Conservation (phyloP, 2,888 invertebrate genomes). For the Idaea straminata region DNA sequence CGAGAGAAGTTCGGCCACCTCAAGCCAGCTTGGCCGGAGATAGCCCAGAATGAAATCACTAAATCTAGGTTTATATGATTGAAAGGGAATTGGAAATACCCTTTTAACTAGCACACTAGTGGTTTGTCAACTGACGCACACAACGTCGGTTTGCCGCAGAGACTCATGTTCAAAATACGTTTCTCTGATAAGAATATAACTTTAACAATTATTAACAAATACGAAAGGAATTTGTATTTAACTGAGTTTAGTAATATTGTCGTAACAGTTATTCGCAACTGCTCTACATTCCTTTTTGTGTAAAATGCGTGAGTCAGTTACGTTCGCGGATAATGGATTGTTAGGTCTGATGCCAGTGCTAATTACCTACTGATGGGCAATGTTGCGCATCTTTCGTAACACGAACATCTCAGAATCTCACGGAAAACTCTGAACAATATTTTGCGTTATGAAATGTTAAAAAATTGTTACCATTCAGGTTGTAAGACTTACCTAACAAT, state of each 20-base stretch:
- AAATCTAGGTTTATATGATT: no score
- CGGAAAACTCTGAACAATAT: not conserved
- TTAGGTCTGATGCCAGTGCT: constrained; percentile 7
- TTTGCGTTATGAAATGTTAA: not conserved
- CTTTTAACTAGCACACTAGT: not conserved
- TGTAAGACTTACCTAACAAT: not conserved
- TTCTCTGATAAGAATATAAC: not conserved
- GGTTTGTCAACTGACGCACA: not conserved
- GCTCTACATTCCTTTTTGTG: constrained; percentile 32
- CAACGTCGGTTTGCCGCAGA: not conserved
- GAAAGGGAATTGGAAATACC: no score
- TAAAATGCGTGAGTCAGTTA: constrained; percentile 29
- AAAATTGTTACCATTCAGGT: not conserved
- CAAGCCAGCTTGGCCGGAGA: no score
- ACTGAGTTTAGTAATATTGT: constrained; percentile 20
- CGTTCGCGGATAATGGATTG: constrained; percentile 11
- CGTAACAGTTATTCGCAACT: constrained; percentile 26
- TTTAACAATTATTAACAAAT: not conserved
- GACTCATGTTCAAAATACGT: not conserved
- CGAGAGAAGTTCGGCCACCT: no score
- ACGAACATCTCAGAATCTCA: not conserved
- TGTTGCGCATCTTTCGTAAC: not conserved
- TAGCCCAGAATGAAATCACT: no score
- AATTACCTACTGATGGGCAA: constrained; percentile 9
- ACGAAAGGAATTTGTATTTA: constrained; percentile 15